Evolutionary conservation across 2,113 vertebrate genomes (phyloP), one percentile per base, ranked within the genome.

Genomic region (Mastomys coucha): DNA sequence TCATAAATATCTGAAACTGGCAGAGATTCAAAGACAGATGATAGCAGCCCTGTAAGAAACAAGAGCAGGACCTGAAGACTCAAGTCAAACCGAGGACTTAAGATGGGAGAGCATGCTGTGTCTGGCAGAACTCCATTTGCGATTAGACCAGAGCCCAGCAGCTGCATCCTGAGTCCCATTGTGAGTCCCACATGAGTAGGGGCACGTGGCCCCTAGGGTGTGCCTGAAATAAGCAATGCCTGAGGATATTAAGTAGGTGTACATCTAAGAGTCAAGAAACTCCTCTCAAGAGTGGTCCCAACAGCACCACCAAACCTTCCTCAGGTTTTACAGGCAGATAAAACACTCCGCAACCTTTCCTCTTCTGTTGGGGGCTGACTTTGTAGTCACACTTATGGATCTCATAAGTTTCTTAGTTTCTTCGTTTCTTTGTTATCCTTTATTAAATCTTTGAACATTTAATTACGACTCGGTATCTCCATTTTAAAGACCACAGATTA

Each of bases 381-480:
- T 53, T 88, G 36, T 42, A 42, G 45, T 49, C 56, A 76, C 42
- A 56, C 70, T 85, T 63, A 45, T 39, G 4, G 88, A 56, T 39
- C 28, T 93, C 42, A 16, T 22, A 17, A 28, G 8, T 78, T 63
- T 93, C 33, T 19, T 63, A 16, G 42, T 11, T 16, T 73, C 73
- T 87, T 91, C 39, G 72, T 73, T 86, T 76, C 17, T 56, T 33
- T 49, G 16, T 45, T 78, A 80, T 81, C 22, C 28, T 65, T 93
- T 89, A 93, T 65, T 91, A 91, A 81, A 81, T 73, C 36, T 31
- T 76, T 73, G 7, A 45, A 84, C 80, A 93, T 87, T 76, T 76
- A 65, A 86, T 87, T 11, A 28, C 45, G 33, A 65, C 19, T 85
- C 67, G 70, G 20, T 33, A 31, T 77, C 82, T 67, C 42, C 58